Evolutionary conservation across 1,140 invertebrate genomes (phyloP).

Genomic region (Aphis craccivora): DNA sequence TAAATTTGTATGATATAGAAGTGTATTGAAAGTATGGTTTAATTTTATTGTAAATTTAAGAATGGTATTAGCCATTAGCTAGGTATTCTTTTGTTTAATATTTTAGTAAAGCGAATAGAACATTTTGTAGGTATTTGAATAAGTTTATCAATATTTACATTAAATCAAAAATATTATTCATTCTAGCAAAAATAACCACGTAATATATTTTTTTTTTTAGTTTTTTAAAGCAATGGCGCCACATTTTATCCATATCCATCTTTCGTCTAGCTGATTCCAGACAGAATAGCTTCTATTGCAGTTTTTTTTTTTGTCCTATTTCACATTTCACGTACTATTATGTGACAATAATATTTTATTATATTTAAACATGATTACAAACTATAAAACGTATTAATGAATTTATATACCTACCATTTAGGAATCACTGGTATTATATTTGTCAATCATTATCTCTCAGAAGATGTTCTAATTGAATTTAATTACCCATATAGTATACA

Average conservation of each 20-base stretch:
- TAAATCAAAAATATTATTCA: background rate
- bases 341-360: background rate
- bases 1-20: background rate
- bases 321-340: background rate
- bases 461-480: background rate
- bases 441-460: background rate
- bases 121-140: background rate
- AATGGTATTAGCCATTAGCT: no score
- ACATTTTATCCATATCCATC: background rate
- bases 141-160: background rate
- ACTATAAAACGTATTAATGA: background rate
- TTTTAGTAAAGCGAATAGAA: background rate
- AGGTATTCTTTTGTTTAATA: background rate
- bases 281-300: background rate
- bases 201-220: background rate
- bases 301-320: background rate
- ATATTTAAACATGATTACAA: background rate
- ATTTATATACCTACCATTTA: background rate
- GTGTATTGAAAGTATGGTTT: background rate
- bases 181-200: background rate
- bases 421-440: background rate
- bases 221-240: slow-evolving; percentile 38
- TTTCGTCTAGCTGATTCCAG: background rate
- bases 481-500: background rate
- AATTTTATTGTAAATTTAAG: background rate